Conservation (phyloP, 2,797 vertebrate species). For the Sebastes dallii region DNA sequence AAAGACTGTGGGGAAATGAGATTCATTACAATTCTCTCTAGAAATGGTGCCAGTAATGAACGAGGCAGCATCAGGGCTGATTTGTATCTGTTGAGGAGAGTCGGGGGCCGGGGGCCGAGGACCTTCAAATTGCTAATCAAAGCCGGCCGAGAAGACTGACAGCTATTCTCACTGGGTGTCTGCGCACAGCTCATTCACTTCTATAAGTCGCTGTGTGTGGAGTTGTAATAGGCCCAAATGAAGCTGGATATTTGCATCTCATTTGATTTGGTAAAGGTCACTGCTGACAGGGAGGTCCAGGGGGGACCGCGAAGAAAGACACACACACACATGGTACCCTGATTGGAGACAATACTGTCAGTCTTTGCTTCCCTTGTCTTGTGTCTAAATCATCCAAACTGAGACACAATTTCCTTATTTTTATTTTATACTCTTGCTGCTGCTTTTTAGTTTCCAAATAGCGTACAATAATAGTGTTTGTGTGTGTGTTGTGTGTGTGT, state of each 20-base stretch:
- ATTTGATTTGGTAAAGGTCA: constrained; percentile 78
- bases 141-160: constrained; percentile 60
- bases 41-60: constrained; percentile 54
- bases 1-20: constrained; percentile 50
- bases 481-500: not conserved
- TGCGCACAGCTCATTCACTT: constrained; percentile 34
- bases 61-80: constrained; percentile 50
- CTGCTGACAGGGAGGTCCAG: constrained; percentile 61
- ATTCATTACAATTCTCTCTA: constrained; percentile 56
- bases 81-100: constrained; percentile 60
- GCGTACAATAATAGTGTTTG: not conserved
- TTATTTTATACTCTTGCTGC: not conserved
- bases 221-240: constrained; percentile 65
- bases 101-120: constrained; percentile 11
- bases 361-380: not conserved
- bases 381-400: constrained; percentile 27
- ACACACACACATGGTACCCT: not conserved
- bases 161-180: constrained; percentile 64
- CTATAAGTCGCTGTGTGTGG: constrained; percentile 31
- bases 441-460: not conserved
- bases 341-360: constrained; percentile 13
- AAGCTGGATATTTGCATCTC: constrained; percentile 74
- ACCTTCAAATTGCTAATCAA: constrained; percentile 70
- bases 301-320: constrained; percentile 14
- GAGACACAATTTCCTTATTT: not conserved